These are phyloP conservation scores for Heliconius hermathena DNA, from an alignment of 1,140 invertebrate genomes.

Conservation along the genomic window DNA sequence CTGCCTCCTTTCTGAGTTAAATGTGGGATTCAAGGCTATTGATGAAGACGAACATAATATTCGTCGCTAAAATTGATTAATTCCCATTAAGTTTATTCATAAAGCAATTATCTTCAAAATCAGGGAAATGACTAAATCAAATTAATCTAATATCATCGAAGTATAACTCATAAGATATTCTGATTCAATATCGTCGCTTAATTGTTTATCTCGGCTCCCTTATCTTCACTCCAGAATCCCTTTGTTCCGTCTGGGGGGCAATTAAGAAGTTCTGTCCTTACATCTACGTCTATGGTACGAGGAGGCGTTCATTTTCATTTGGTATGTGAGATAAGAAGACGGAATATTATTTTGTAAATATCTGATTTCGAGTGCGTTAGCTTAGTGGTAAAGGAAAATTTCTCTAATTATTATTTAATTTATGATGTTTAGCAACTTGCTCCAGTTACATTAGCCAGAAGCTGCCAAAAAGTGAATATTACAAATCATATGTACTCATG, in stretches of 20 bases:
- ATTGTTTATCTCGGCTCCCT: slow-evolving; percentile 33
- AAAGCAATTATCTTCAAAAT: slow-evolving; percentile 9
- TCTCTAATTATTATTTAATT: no score
- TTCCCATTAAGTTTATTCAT: neutral
- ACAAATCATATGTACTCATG: no score
- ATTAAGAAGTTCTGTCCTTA: slow-evolving; percentile 10
- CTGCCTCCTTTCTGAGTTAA: neutral
- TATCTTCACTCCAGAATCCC: neutral
- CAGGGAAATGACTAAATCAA: neutral
- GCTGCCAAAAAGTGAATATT: no score
- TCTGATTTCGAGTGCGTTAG: neutral
- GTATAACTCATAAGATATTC: slow-evolving; percentile 28
- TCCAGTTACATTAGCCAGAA: no score
- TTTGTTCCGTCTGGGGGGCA: neutral
- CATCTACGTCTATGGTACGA: neutral
- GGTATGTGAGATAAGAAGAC: neutral
- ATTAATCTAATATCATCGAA: slow-evolving; percentile 12
- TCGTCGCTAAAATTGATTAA: neutral
- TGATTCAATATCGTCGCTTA: slow-evolving; percentile 30
- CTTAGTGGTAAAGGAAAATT: no score
- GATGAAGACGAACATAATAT: slow-evolving; percentile 1
- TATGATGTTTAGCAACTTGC: no score
- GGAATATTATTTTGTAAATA: neutral
- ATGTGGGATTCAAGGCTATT: neutral
- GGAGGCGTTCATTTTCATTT: neutral